Percentiles rank a stretch among this genome's conserved stretches.
These are phyloP conservation scores for Criorhina ranunculi DNA, from an alignment of 2,888 invertebrate species.

Conservation along the genomic window DNA sequence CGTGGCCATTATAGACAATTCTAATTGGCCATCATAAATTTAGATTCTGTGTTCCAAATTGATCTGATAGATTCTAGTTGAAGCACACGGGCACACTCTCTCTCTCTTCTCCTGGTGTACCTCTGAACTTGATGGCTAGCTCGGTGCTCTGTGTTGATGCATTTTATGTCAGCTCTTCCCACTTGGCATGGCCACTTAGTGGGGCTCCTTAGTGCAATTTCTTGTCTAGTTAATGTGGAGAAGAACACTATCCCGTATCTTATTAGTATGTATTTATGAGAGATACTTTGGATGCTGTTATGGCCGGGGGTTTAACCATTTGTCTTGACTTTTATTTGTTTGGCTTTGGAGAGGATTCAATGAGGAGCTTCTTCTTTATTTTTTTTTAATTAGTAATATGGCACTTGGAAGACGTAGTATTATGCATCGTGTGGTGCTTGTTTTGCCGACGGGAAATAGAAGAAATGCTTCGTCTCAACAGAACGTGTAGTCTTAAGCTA, in stretches of 20 bases:
- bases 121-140: conserved; percentile 16
- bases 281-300: conserved; percentile 68
- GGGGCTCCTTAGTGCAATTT: conserved; percentile 75
- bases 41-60: conserved; percentile 76
- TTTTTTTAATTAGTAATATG: conserved; percentile 45
- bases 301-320: conserved; percentile 47
- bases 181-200: conserved; percentile 72
- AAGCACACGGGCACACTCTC: conserved; percentile 30
- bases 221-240: conserved; percentile 72
- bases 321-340: conserved; percentile 53
- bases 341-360: conserved; percentile 6
- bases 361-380: background rate
- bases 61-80: conserved; percentile 75
- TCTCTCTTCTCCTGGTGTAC: conserved; percentile 1
- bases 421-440: background rate
- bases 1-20: conserved; percentile 77
- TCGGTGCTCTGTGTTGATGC: conserved; percentile 57
- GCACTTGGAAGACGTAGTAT: conserved; percentile 1
- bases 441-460: conserved; percentile 28
- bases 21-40: conserved; percentile 78
- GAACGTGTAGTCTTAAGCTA: too few relatives aligned
- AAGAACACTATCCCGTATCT: conserved; percentile 73
- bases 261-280: conserved; percentile 75
- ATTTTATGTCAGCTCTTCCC: conserved; percentile 76
- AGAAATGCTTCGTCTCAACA: background rate